Percentiles rank a stretch among this genome's conserved stretches.
Evolutionary conservation across 64 coral and sea anemone species (phyloP).

Genomic region (Platygyra sinensis): DNA sequence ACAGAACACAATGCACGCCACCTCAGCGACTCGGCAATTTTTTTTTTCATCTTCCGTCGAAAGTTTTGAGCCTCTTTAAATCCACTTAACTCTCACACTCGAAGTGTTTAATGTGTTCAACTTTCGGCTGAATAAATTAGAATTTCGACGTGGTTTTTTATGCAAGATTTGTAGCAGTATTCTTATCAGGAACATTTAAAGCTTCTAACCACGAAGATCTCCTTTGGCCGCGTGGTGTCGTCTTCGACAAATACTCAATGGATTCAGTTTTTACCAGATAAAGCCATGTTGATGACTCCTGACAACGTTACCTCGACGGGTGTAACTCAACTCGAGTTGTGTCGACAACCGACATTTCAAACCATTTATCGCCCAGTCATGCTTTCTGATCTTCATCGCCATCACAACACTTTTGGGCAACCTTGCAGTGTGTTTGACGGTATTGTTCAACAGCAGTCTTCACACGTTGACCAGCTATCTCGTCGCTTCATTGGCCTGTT

Average conservation of each 20-base stretch:
- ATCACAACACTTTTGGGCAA: conserved; percentile 81
- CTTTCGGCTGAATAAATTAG: neutral
- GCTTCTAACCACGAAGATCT: neutral
- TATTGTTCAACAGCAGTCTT: conserved; percentile 65
- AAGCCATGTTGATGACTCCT: neutral
- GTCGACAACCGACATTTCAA: conserved; percentile 36
- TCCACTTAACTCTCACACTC: neutral
- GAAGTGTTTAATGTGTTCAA: neutral
- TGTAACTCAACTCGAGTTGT: conserved; percentile 2
- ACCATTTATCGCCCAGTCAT: conserved; percentile 63
- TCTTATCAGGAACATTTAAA: neutral
- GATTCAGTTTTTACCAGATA: neutral
- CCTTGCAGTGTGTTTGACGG: conserved; percentile 74
- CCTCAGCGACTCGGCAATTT: neutral
- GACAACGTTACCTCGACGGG: neutral
- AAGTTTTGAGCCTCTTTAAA: neutral
- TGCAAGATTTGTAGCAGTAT: neutral
- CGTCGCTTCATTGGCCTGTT: conserved; percentile 85
- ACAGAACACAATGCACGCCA: neutral
- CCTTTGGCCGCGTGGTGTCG: neutral
- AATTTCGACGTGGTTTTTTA: neutral
- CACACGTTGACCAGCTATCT: conserved; percentile 83
- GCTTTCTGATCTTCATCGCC: conserved; percentile 60
- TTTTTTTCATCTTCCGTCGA: neutral
- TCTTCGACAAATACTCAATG: neutral